Conservation (phyloP, 1,140 invertebrate genomes). For the Orchestia grillus region DNA sequence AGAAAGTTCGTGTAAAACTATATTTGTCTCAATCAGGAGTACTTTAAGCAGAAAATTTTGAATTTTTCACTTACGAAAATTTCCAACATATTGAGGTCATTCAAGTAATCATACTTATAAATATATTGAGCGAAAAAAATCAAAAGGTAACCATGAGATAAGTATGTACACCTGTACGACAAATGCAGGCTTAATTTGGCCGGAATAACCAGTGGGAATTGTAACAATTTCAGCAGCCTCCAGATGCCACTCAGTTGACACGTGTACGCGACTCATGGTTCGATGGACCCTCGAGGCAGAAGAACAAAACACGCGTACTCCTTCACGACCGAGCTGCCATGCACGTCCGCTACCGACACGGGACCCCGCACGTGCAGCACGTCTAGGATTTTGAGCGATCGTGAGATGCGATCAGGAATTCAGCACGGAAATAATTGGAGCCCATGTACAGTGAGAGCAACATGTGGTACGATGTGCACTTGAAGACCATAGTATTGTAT, state of each 20-base stretch:
- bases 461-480: too few relatives aligned
- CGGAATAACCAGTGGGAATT: not conserved
- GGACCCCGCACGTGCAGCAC: too few relatives aligned
- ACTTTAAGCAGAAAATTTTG: not conserved
- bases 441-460: too few relatives aligned
- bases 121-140: not conserved
- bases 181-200: not conserved
- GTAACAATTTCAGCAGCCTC: not conserved
- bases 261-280: too few relatives aligned
- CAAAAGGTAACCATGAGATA: not conserved
- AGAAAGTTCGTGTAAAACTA: not conserved
- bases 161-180: not conserved
- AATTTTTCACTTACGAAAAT: not conserved
- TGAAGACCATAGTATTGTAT: too few relatives aligned
- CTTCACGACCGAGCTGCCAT: too few relatives aligned
- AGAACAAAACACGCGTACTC: too few relatives aligned
- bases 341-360: too few relatives aligned
- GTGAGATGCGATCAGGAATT: too few relatives aligned
- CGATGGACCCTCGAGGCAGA: too few relatives aligned
- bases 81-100: not conserved
- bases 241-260: not conserved
- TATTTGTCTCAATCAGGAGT: not conserved
- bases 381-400: too few relatives aligned
- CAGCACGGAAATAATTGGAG: too few relatives aligned
- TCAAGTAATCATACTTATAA: not conserved